Evolutionary conservation across 2,113 vertebrate genomes (phyloP).

Genomic region (Corythaixoides concolor): DNA sequence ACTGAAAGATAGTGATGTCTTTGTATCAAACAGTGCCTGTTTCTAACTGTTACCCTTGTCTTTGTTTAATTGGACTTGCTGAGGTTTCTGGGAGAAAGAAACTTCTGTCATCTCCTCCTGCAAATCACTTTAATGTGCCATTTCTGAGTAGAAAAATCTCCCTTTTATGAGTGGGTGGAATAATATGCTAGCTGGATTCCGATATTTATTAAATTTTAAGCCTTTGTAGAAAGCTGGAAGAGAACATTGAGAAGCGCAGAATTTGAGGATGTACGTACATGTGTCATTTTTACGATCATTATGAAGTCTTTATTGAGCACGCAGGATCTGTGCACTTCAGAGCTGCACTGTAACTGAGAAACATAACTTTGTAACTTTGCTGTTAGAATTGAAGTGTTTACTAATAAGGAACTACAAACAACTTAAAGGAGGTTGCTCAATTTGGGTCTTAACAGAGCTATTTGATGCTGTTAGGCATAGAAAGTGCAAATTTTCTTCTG

Average conservation of each 20-base stretch:
- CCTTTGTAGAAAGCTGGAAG: not conserved
- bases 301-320: not conserved
- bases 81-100: not conserved
- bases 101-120: not conserved
- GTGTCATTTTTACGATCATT: not conserved
- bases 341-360: not conserved
- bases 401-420: not conserved
- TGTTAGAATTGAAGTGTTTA: not conserved
- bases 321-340: not conserved
- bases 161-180: not conserved
- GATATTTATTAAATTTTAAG: not conserved
- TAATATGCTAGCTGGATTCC: constrained; percentile 11
- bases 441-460: not conserved
- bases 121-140: not conserved
- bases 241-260: not conserved
- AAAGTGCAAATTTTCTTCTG: accelerated
- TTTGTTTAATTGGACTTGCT: not conserved
- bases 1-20: not conserved
- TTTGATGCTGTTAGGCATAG: not conserved
- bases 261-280: not conserved
- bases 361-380: not conserved
- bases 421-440: not conserved
- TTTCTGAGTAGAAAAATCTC: not conserved
- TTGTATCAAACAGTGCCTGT: constrained; percentile 21
- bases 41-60: constrained; percentile 17